phyloP scores from a whole-genome alignment of 2,113 vertebrate species.

The Gnathonemus longibarbis region DNA sequence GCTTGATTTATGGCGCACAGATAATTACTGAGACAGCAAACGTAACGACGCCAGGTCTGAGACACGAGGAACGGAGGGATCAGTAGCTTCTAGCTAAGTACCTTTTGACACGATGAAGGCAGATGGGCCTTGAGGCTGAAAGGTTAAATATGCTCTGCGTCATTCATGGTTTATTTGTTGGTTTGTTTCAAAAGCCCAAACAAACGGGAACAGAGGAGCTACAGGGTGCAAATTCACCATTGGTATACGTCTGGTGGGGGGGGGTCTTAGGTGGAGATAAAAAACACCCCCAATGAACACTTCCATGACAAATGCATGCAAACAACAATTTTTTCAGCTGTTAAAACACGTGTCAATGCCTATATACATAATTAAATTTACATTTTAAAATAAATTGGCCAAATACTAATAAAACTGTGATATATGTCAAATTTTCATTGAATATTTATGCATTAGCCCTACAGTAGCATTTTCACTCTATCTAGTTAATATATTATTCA shows the following conservation, averaged over 20 bases:
- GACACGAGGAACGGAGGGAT: constrained; percentile 73
- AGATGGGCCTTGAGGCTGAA: constrained; percentile 28
- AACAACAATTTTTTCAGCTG: neutral
- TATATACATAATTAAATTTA: neutral
- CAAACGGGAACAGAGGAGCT: constrained; percentile 5
- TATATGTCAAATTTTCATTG: constrained; percentile 2
- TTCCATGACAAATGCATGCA: neutral
- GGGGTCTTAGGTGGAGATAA: neutral
- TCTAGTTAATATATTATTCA: constrained; percentile 9
- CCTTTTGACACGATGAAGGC: constrained; percentile 40
- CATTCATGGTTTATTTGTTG: constrained; percentile 18
- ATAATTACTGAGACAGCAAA: constrained; percentile 82
- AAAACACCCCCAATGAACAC: neutral
- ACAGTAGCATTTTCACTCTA: neutral
- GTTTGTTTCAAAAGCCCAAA: constrained; percentile 17
- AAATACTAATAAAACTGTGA: neutral
- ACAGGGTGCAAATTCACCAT: neutral
- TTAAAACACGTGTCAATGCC: neutral
- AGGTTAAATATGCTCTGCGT: constrained; percentile 42
- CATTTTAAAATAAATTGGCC: neutral
- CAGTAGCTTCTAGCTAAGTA: constrained; percentile 71
- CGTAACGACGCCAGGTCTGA: constrained; percentile 81
- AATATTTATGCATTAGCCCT: constrained; percentile 1
- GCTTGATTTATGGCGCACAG: constrained; percentile 95
- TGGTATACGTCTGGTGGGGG: neutral